Percentiles rank a stretch among this genome's conserved stretches.
Evolutionary conservation across 2,888 invertebrate genomes (phyloP).

Genomic region (Congeria kusceri): DNA sequence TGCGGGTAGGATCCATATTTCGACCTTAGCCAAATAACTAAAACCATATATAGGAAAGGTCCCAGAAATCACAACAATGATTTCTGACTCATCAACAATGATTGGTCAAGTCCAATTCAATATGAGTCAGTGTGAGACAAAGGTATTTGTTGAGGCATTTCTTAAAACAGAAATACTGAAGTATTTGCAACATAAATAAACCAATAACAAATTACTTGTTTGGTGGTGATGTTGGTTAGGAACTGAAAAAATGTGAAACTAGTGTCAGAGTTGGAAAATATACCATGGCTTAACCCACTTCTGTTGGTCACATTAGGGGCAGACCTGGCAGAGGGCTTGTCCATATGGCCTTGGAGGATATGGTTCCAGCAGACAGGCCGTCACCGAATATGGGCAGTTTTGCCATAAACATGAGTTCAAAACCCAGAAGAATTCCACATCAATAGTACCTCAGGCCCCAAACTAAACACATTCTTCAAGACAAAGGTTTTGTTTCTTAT

Average conservation of each 20-base stretch:
- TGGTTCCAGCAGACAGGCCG: not conserved
- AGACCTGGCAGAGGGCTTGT: not conserved
- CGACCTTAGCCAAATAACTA: constrained; percentile 5
- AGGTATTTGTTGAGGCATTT: too few species aligned
- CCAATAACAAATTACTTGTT: too few species aligned
- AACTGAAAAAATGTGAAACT: too few species aligned
- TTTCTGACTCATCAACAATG: constrained; percentile 21
- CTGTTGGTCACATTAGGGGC: not conserved
- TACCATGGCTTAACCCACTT: not conserved
- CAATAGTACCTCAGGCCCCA: not conserved
- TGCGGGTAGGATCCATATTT: constrained; percentile 17
- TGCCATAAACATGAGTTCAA: not conserved
- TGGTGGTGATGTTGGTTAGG: too few species aligned
- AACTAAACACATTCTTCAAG: not conserved
- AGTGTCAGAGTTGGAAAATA: too few species aligned
- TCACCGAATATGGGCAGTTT: not conserved
- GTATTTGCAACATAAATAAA: too few species aligned
- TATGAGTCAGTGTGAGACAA: not conserved
- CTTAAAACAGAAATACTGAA: too few species aligned
- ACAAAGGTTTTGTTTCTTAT: not conserved
- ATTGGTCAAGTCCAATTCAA: constrained; percentile 26
- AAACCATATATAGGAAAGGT: constrained; percentile 11
- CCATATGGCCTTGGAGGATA: not conserved
- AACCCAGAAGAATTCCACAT: not conserved
- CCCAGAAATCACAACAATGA: constrained; percentile 5